Base-by-base conservation (phyloP, 2,113 vertebrate species). In the Astatotilapia flaviijosephi region DNA sequence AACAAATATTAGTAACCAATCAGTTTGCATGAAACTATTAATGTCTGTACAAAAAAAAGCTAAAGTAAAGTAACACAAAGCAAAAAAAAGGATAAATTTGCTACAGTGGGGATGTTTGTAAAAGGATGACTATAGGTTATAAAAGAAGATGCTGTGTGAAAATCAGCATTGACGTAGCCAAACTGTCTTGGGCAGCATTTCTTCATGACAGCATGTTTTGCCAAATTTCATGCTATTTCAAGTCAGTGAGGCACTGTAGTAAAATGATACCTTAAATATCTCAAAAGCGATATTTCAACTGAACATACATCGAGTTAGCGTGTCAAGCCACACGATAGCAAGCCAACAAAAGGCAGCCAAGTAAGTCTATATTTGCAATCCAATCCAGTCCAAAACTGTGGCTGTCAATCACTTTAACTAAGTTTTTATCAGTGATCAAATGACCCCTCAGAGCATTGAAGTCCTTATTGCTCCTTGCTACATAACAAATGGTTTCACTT, bases 371-470 rank as follows among this genome's bases (percentile, higher is more conserved):
- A 88, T 91, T 87, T 88, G 26, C n/a, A 15, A 35, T 42, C 3
- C 5, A 49, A 5, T 26, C 3, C 6, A 23, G 11, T 88, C 82
- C 68, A 70, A 86, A 86, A 19, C 37, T 84, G 65, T 62, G 49
- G 15, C 80, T 10, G 58, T 88, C 91, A 93, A 87, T 92, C 86
- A 90, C 45, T 88, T 84, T 6, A 62, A 80, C 49, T 81, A 80
- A 88, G 65, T 54, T 80, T 75, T 84, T 82, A 80, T 56, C 62
- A 45, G 23, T 21, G 45, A 70, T 84, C 47, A 90, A 91, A 84
- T 88, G 51, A n/a, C 70, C 75, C 12, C 6, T 77, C 10, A 31
- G 35, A 60, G 53, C 65, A 58, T 53, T 77, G 65, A 89, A 83
- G 5, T 4, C 5, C 15, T 26, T 54, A 77, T 75, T 56, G 37